A percentile compares a stretch with the other conserved stretches of the same genome.
Evolutionary conservation across 2,888 invertebrate species (phyloP).

Genomic region (Syrphus vitripennis): DNA sequence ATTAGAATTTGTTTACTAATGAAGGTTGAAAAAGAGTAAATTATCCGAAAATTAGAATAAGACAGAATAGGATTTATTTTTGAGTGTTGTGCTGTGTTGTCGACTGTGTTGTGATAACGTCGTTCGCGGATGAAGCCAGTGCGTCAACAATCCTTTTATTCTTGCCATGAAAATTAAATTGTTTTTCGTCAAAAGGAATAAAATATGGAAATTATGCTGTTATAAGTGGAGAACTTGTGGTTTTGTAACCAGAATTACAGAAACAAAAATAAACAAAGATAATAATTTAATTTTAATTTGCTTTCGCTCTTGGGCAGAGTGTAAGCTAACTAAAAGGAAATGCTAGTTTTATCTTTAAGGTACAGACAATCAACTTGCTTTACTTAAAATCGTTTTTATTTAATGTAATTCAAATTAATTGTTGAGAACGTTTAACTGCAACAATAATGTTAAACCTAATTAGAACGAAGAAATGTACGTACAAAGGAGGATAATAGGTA

Average conservation of each 20-base stretch:
- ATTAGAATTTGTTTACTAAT: slow-evolving; percentile 30
- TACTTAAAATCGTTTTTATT: neutral
- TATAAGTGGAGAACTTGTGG: slow-evolving; percentile 32
- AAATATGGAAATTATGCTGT: slow-evolving; percentile 50
- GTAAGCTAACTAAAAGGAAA: neutral
- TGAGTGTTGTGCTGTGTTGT: slow-evolving; percentile 30
- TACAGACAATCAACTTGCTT: neutral
- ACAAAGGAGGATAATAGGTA: too few species aligned
- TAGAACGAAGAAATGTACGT: too few species aligned
- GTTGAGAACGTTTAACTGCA: too few species aligned
- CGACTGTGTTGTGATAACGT: neutral
- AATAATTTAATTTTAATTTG: slow-evolving; percentile 49
- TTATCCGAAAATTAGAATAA: slow-evolving; percentile 67
- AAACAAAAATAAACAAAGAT: slow-evolving; percentile 2
- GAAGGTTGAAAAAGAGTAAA: slow-evolving; percentile 59
- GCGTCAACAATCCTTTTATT: slow-evolving; percentile 55
- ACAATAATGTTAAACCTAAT: too few species aligned
- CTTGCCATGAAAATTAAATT: slow-evolving; percentile 37
- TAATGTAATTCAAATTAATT: too few species aligned
- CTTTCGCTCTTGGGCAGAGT: slow-evolving; percentile 11
- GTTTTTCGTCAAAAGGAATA: slow-evolving; percentile 30
- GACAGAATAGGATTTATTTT: slow-evolving; percentile 61
- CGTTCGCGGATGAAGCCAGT: neutral
- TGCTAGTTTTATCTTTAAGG: neutral
- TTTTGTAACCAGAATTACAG: neutral